A percentile compares a stretch with the other conserved stretches of the same genome.
These are phyloP conservation scores for Idris sp. DNA, from an alignment of 1,140 invertebrate genomes.

Conservation along the genomic window DNA sequence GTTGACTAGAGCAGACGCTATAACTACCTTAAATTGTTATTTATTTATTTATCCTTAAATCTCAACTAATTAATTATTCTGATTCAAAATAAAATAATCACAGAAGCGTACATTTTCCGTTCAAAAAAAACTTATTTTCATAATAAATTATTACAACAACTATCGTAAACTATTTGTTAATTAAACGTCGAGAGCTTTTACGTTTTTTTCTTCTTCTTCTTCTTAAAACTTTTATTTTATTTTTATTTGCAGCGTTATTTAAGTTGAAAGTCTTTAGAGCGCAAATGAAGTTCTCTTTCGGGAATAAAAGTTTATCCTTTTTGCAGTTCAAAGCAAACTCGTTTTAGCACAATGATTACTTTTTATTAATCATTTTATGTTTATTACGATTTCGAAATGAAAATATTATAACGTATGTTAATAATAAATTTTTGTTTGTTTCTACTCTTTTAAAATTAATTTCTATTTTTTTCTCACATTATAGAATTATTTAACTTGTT, in stretches of 20 bases:
- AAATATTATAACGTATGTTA: slow-evolving; percentile 3
- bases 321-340: slow-evolving; percentile 25
- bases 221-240: slow-evolving; percentile 12
- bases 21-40: too few species aligned
- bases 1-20: too few species aligned
- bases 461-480: too few species aligned
- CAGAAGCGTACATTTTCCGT: too few species aligned
- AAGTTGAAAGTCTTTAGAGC: slow-evolving; percentile 26
- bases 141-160: background rate
- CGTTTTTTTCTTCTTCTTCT: slow-evolving; percentile 6
- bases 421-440: too few species aligned
- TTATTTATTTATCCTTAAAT: too few species aligned
- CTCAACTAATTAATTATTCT: too few species aligned
- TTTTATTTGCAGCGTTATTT: slow-evolving; percentile 19
- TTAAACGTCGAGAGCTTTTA: slow-evolving; percentile 15
- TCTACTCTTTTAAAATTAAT: too few species aligned
- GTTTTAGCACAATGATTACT: slow-evolving; percentile 14
- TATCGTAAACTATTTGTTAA: slow-evolving; percentile 33
- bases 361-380: slow-evolving; percentile 38
- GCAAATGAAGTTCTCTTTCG: slow-evolving; percentile 40
- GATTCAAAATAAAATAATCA: too few species aligned
- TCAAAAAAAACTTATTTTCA: background rate
- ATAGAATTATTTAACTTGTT: too few species aligned
- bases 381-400: slow-evolving; percentile 16
- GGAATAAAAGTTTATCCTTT: slow-evolving; percentile 43